These are phyloP conservation scores for Probosciger aterrimus DNA, from an alignment of 2,113 vertebrate genomes.

Conservation along the genomic window DNA sequence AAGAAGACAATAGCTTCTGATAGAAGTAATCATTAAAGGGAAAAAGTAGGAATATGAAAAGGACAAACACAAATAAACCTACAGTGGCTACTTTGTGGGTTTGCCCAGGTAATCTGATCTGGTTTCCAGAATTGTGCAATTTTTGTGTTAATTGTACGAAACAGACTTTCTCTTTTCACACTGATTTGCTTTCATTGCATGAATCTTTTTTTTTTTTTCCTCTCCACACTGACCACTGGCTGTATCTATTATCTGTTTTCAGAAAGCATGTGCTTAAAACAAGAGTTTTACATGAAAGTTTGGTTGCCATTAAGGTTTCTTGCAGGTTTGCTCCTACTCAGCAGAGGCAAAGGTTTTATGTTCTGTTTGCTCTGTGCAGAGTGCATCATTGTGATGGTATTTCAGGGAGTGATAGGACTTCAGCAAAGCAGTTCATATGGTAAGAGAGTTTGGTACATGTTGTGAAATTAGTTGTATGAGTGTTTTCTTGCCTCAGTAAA, in stretches of 20 bases:
- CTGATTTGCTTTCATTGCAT: accelerated
- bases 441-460: accelerated
- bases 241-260: not conserved
- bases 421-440: accelerated
- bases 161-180: not conserved
- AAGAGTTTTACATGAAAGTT: not conserved
- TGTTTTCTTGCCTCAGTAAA: not conserved
- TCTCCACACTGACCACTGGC: not conserved
- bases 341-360: not conserved
- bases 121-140: no score
- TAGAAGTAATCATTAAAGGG: not conserved
- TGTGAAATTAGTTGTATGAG: not conserved
- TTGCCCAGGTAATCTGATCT: not conserved
- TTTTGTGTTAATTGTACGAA: not conserved
- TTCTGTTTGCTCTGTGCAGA: not conserved
- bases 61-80: not conserved
- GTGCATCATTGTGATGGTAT: accelerated
- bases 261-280: not conserved
- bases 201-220: no score
- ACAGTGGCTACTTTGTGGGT: no score
- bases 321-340: not conserved
- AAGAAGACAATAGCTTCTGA: not conserved
- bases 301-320: not conserved
- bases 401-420: not conserved
- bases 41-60: not conserved